Evolutionary conservation across 2,113 vertebrate genomes (phyloP).

Genomic region (Megaceryle maxima): DNA sequence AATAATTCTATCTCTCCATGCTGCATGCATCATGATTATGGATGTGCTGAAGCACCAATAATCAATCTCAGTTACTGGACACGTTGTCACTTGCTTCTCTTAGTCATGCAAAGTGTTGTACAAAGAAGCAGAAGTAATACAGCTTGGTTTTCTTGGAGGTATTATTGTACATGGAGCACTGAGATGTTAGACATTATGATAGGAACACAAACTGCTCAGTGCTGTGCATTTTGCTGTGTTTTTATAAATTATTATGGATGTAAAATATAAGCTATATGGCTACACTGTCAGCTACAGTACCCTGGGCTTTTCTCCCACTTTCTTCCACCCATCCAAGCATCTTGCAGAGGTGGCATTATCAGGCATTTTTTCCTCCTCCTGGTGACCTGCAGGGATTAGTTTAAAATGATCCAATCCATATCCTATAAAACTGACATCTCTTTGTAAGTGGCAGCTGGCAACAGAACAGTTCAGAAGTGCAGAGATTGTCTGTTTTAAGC

Average conservation of each 20-base stretch:
- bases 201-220: background rate
- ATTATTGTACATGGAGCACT: background rate
- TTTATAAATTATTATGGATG: background rate
- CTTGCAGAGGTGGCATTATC: background rate
- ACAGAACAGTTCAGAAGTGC: background rate
- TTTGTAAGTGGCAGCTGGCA: constrained; percentile 1
- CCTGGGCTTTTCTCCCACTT: background rate
- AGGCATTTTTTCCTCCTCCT: background rate
- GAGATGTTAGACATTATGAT: background rate
- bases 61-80: constrained; percentile 53
- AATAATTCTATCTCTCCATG: background rate
- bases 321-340: background rate
- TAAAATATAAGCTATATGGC: background rate
- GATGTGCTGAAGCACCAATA: constrained; percentile 22
- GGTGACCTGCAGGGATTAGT: background rate
- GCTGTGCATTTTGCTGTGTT: background rate
- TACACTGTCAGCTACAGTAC: background rate
- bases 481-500: background rate
- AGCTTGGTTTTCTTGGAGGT: constrained; percentile 9
- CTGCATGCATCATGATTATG: constrained; percentile 23
- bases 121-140: constrained; percentile 21
- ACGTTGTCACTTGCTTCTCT: constrained; percentile 14
- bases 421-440: background rate
- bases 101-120: constrained; percentile 11
- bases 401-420: background rate